Evolutionary conservation across 2,113 vertebrate species (phyloP), one percentile per base, ranked within the genome.

Genomic region (Puffinus mauretanicus): DNA sequence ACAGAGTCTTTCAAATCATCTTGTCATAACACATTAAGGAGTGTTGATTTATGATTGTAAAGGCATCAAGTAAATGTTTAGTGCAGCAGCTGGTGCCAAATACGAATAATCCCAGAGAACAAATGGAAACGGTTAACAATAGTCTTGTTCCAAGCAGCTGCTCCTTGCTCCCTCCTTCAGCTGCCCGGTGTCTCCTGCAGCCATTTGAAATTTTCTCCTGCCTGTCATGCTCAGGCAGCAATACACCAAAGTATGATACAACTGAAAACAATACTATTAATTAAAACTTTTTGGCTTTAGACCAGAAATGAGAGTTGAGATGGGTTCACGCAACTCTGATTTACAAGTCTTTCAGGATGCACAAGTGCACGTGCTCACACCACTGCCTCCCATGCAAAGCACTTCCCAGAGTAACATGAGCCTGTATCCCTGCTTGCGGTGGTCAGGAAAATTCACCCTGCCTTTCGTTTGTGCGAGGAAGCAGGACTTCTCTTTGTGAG

Each of bases 51-150:
- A 91, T 58, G 65, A 27, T 70, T 90, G 40, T n/a, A 75, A 91
- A 96, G 60, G 85, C 82, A 88, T 90, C 82, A 93, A 87, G 78
- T 94, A 93, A 94, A 88, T 70, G 49, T 86, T 94, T 81, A 80
- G 79, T 5, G 0, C 70, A 32, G 26, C 1, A 3, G 11, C 54
- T 86, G 51, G 21, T 96, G 94, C 91, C 96, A 95, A 71, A 89
- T 34, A 77, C 3, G 29, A 69, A 83, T 86, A 95, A 90, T 90
- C 49, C 51, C 70, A 54, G 55, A 81, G 93, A 94, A 64, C 61
- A 79, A 96, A 95, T 95, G 87, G 91, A 73, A 95, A 95, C 26
- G 0, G 77, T 76, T 86, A 80, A 55, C 54, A 30, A 3, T 1
- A 77, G 78, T 40, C 60, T 20, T 36, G 60, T 90, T 96, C 64